These are phyloP conservation scores for Buathra laborator DNA, from an alignment of 2,888 invertebrate genomes.

Conservation along the genomic window DNA sequence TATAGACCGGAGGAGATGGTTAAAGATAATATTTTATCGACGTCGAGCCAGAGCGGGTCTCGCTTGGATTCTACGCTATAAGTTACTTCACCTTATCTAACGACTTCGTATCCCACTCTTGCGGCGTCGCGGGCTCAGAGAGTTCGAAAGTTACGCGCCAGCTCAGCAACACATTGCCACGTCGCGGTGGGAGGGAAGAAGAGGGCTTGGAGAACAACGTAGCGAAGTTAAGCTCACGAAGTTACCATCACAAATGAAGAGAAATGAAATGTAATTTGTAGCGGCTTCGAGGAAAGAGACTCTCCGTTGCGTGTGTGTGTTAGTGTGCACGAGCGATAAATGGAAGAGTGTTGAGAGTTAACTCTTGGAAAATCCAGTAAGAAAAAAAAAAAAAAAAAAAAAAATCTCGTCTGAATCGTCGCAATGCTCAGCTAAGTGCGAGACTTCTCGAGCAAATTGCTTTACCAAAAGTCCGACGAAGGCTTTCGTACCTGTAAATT, in stretches of 20 bases:
- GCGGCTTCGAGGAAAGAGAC: slow-evolving; percentile 50
- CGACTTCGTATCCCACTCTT: slow-evolving; percentile 52
- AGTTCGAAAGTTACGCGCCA: slow-evolving; percentile 68
- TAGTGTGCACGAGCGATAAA: slow-evolving; percentile 14
- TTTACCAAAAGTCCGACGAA: slow-evolving; percentile 55
- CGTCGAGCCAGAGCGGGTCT: slow-evolving; percentile 55
- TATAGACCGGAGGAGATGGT: slow-evolving; percentile 35
- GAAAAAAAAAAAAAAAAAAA: slow-evolving; percentile 12
- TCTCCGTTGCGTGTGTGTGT: background rate
- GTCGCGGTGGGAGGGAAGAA: background rate
- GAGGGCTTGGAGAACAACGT: slow-evolving; percentile 45
- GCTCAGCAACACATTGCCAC: slow-evolving; percentile 62
- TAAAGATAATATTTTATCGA: slow-evolving; percentile 68
- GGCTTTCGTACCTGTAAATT: slow-evolving; percentile 34
- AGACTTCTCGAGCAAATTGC: slow-evolving; percentile 58
- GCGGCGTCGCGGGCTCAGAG: slow-evolving; percentile 51
- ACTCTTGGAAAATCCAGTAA: slow-evolving; percentile 62
- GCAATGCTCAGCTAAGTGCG: slow-evolving; percentile 38
- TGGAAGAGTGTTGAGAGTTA: slow-evolving; percentile 55
- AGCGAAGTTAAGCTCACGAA: slow-evolving; percentile 67
- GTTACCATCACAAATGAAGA: slow-evolving; percentile 69
- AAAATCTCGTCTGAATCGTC: slow-evolving; percentile 53
- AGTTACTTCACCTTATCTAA: slow-evolving; percentile 64
- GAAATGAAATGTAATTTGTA: slow-evolving; percentile 69
- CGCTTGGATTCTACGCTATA: slow-evolving; percentile 52